phyloP scores from a whole-genome alignment of 2,888 invertebrate species.

The Troides helena region DNA sequence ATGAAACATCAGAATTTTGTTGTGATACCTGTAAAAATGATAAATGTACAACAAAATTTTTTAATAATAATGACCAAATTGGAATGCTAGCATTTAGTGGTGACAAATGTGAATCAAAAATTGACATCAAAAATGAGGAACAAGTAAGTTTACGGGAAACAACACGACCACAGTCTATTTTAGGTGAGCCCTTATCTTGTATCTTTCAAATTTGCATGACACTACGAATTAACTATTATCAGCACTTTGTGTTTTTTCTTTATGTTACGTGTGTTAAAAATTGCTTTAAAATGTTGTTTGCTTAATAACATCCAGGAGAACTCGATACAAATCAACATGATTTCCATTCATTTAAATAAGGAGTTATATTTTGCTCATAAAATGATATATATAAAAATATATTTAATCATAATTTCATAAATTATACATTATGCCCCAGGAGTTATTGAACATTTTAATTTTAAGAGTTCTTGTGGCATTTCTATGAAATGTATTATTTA shows the following conservation, averaged over 20 bases:
- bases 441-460: too few relatives aligned
- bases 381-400: not conserved
- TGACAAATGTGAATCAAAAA: constrained; percentile 47
- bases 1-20: constrained; percentile 86
- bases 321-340: not conserved
- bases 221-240: constrained; percentile 9
- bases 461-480: too few relatives aligned
- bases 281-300: not conserved
- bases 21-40: constrained; percentile 94
- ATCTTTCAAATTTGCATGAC: constrained; percentile 16
- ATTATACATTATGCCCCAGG: too few relatives aligned
- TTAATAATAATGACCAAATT: constrained; percentile 72
- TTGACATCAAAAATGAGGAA: constrained; percentile 49
- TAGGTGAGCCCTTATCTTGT: constrained; percentile 59
- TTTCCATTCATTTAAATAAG: not conserved
- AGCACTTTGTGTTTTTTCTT: constrained; percentile 14
- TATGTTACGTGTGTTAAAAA: constrained; percentile 15
- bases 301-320: not conserved
- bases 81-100: constrained; percentile 71
- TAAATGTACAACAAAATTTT: constrained; percentile 74
- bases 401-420: too few relatives aligned
- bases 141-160: constrained; percentile 53
- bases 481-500: too few relatives aligned
- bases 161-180: constrained; percentile 67
- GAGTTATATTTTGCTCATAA: not conserved